Evolutionary conservation across 2,888 invertebrate genomes (phyloP).

Genomic region (Drosophila limbata): DNA sequence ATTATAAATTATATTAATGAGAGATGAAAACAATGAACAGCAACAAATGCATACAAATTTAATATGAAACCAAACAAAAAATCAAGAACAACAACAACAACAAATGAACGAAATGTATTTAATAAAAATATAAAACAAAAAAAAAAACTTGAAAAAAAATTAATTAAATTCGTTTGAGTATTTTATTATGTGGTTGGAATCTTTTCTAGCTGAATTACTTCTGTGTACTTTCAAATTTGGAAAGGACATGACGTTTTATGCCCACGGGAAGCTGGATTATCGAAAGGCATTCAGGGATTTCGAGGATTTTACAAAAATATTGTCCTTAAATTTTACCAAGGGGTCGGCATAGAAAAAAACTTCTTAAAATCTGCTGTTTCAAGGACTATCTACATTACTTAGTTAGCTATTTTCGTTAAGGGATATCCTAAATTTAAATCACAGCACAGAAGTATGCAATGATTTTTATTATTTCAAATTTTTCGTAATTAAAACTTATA

Average conservation of each 20-base stretch:
- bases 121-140: slow-evolving; percentile 68
- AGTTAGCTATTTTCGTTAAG: not conserved
- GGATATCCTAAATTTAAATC: not conserved
- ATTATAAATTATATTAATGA: slow-evolving; percentile 46
- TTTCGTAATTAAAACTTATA: too few species aligned
- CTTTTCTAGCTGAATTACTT: not conserved
- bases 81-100: slow-evolving; percentile 33
- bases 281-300: not conserved
- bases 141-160: slow-evolving; percentile 44
- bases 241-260: not conserved
- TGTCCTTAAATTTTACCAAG: not conserved
- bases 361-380: not conserved
- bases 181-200: slow-evolving; percentile 6
- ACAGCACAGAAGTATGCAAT: slow-evolving; percentile 6
- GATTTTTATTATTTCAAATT: not conserved
- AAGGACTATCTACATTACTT: slow-evolving; percentile 1
- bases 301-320: not conserved
- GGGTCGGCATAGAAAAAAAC: not conserved
- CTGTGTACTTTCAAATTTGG: not conserved
- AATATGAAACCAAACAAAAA: slow-evolving; percentile 33
- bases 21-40: slow-evolving; percentile 66
- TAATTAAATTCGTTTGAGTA: not conserved
- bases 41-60: slow-evolving; percentile 63
- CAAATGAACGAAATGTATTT: slow-evolving; percentile 75
- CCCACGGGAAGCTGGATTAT: too few species aligned